Base-by-base conservation (phyloP, 2,888 invertebrate genomes). In the Chydorus sphaericus region DNA sequence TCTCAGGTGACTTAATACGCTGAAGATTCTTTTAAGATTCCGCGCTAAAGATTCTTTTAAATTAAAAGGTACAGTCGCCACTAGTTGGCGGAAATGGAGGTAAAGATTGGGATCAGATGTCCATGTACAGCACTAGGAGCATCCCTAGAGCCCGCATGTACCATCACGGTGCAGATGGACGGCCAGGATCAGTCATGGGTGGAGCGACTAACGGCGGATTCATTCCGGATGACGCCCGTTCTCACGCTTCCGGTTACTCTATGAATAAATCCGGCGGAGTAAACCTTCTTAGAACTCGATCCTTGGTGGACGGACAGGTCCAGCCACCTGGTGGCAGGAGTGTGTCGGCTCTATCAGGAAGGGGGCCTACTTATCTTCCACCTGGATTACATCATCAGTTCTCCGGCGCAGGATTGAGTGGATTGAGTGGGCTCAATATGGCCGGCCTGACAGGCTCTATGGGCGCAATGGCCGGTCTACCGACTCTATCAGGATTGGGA, bases 71-170 rank as follows among this genome's bases (percentile, higher is more conserved):
- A n/a, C n/a, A 16, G 8, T 54, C 55, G 50, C n/a, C 49, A 20
- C 20, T 54, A 44, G 18, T 36, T 20, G 33, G 36, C 26, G 36
- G 44, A n/a, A 44, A n/a, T 44, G n/a, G n/a, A n/a, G 52, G 30
- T 51, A 67, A 67, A 74, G 86, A 86, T 69, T 86, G 85, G 85
- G 86, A 86, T 69, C 85, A 85, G 68, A 84, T 90, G 60, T 92
- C 91, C 39, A 87, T 86, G 54, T 91, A 91, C 69, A 91, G 91
- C 70, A 84, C 86, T 62, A 80, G 90, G 66, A 90, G 89, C 65
- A 86, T 88, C 70, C 89, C 89, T 60, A 75, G 91, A 62, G 89
- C 90, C 51, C 78, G 88, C 64, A 85, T 90, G 69, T 91, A 87
- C 71, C 78, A 82, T 61, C 83, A 84, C 60, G 66, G 74, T 57